Conservation (phyloP, 1,140 invertebrate genomes). For the Scaptomyza pallida region DNA sequence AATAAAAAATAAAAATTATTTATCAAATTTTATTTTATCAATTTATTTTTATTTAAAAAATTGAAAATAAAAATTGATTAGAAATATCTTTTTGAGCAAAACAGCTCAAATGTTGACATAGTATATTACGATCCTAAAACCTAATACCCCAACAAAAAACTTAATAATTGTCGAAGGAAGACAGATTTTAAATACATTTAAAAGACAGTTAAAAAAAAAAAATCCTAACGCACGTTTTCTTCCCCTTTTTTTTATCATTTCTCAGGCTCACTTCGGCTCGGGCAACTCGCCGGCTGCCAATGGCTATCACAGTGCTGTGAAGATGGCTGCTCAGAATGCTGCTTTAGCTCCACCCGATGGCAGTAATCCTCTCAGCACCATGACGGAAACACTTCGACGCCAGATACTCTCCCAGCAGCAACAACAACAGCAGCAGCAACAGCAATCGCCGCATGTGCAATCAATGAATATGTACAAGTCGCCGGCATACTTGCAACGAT, state of each 20-base stretch:
- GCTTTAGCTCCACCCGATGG: constrained; percentile 67
- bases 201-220: no score
- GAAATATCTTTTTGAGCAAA: no score
- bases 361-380: constrained; percentile 69
- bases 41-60: no score
- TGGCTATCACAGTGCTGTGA: constrained; percentile 74
- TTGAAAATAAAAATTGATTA: no score
- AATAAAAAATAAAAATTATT: no score
- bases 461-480: constrained; percentile 83
- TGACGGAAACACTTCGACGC: constrained; percentile 76
- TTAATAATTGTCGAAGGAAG: no score
- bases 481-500: constrained; percentile 76
- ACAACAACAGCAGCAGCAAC: constrained; percentile 67
- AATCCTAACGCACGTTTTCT: constrained; percentile 1
- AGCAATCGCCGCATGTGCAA: constrained; percentile 71
- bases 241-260: background rate
- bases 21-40: no score
- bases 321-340: constrained; percentile 69
- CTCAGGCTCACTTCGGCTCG: constrained; percentile 59
- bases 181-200: no score
- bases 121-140: no score
- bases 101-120: no score
- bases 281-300: constrained; percentile 59
- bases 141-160: no score
- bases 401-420: constrained; percentile 80